Base-by-base conservation (phyloP, 2,113 vertebrate species). In the Procavia capensis region DNA sequence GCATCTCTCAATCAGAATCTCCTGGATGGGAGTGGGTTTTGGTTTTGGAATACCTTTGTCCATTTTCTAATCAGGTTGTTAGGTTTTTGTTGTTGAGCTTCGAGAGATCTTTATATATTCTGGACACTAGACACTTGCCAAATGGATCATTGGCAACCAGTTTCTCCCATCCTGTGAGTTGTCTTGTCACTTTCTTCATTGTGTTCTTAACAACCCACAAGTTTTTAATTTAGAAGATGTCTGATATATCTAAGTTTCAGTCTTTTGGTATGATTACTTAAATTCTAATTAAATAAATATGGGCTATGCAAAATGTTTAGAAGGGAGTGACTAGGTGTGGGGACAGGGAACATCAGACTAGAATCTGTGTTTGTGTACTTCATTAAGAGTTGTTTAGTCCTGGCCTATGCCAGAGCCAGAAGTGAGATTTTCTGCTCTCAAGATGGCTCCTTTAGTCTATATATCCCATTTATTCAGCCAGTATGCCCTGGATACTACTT, bases 141-240 rank as follows among this genome's bases (percentile, higher is more conserved):
- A 29, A 70, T 43, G 76, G 19, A 75, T 41, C 63, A 84, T 10
- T 90, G 94, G 64, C 25, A 92, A 80, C 66, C 84, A 89, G 87
- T 88, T 90, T 63, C 59, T 83, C 74, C 31, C 16, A 66, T 81
- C 57, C n/a, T 95, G 25, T 57, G n/a, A 25, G 6, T 17, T 79
- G 2, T 54, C 29, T 13, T 92, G 20, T 93, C 27, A 39, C 11
- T 59, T 95, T 84, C 64, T 90, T 81, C 31, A 94, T n/a, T 80
- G 64, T 88, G 19, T 78, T 25, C 16, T 92, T 93, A 34, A 6
- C 5, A 78, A 7, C n/a, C 92, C 63, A 29, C 19, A 88, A 41
- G 34, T 70, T 82, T 83, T 94, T 47, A 47, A 76, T 78, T 83
- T 90, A 85, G 47, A 84, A 85, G 72, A 82, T 89, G 29, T 66